These are phyloP conservation scores for Tiliqua scincoides DNA, from an alignment of 2,113 vertebrate species.

Conservation along the genomic window DNA sequence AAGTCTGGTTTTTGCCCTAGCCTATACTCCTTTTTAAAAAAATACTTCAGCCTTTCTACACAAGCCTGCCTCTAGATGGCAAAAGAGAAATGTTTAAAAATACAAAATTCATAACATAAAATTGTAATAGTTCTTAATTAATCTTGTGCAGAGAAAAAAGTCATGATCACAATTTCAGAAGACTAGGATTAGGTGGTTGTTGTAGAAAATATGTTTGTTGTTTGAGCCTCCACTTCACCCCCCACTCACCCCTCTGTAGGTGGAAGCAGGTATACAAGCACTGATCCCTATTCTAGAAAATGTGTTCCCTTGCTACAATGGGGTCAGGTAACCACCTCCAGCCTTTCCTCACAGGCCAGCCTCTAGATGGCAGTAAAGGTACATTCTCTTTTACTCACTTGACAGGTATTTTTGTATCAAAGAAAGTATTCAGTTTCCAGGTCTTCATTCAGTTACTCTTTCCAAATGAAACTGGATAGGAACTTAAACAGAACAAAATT, in stretches of 20 bases:
- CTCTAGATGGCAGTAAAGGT: conserved; percentile 17
- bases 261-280: background rate
- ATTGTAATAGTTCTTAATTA: background rate
- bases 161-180: background rate
- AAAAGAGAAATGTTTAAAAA: background rate
- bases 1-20: background rate
- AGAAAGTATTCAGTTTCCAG: background rate
- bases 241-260: background rate
- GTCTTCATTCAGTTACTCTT: background rate
- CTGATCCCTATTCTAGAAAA: background rate
- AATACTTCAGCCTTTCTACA: too few species aligned
- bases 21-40: background rate
- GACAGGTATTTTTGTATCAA: background rate
- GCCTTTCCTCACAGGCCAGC: too few species aligned
- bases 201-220: background rate
- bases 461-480: background rate
- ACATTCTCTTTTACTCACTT: background rate
- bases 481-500: background rate
- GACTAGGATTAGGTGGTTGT: background rate
- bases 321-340: background rate
- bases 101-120: background rate
- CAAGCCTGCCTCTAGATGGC: too few species aligned
- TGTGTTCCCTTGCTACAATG: background rate
- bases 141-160: background rate
- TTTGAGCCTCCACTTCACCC: too few species aligned